Evolutionary conservation across 2,888 invertebrate species (phyloP).

Genomic region (Nowickia ferox): DNA sequence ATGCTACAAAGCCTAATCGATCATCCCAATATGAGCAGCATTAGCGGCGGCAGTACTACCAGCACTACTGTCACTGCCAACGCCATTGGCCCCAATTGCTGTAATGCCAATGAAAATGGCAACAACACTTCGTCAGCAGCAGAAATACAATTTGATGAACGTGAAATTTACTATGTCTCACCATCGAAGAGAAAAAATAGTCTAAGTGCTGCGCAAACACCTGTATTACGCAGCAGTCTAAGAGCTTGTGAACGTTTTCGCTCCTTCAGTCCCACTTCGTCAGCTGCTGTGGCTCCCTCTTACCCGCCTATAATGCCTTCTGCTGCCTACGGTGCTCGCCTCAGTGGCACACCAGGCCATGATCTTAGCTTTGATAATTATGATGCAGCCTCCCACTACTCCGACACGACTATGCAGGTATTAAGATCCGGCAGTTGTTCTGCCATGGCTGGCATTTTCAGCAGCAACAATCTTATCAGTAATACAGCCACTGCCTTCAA

Average conservation of each 20-base stretch:
- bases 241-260: conserved; percentile 71
- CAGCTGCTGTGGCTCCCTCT: conserved; percentile 74
- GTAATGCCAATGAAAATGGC: conserved; percentile 58
- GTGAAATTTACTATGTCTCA: conserved; percentile 82
- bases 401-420: conserved; percentile 78
- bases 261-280: conserved; percentile 71
- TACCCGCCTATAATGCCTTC: conserved; percentile 76
- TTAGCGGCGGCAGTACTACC: conserved; percentile 78
- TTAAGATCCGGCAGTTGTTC: conserved; percentile 76
- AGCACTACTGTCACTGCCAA: conserved; percentile 76
- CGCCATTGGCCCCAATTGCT: conserved; percentile 60
- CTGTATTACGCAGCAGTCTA: conserved; percentile 69
- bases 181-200: conserved; percentile 81
- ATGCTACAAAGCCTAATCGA: conserved; percentile 78
- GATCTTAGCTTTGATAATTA: conserved; percentile 76
- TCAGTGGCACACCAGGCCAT: conserved; percentile 73
- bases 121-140: conserved; percentile 48
- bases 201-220: conserved; percentile 69
- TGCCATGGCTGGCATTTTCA: conserved; percentile 73
- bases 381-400: conserved; percentile 78
- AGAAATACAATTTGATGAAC: conserved; percentile 80
- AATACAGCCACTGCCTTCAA: conserved; percentile 64
- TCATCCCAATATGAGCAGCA: conserved; percentile 78
- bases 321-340: conserved; percentile 74
- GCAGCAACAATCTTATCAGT: conserved; percentile 73